phyloP scores from a whole-genome alignment of 1,140 invertebrate genomes.

The Goniozus legneri region DNA sequence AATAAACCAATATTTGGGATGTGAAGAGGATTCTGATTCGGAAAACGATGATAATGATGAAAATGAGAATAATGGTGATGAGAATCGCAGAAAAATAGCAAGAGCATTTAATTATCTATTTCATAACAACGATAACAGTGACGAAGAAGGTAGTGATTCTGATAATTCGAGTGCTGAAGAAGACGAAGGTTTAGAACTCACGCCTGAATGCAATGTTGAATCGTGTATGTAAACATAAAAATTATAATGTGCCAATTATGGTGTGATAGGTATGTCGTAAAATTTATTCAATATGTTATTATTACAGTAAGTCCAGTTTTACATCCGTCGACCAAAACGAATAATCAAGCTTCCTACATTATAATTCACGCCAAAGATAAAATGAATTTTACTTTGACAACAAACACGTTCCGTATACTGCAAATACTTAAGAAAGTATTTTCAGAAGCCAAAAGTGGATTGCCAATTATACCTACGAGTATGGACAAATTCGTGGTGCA shows the following conservation, averaged over 20 bases:
- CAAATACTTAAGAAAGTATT: slow-evolving; percentile 60
- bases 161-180: slow-evolving; percentile 68
- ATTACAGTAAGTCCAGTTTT: slow-evolving; percentile 45
- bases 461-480: slow-evolving; percentile 37
- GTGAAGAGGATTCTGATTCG: slow-evolving; percentile 74
- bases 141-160: slow-evolving; percentile 68
- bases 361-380: slow-evolving; percentile 65
- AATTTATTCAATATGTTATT: slow-evolving; percentile 6
- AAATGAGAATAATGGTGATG: too few species aligned
- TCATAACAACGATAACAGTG: slow-evolving; percentile 73
- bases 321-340: slow-evolving; percentile 48
- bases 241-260: too few species aligned
- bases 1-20: slow-evolving; percentile 43
- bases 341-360: slow-evolving; percentile 63
- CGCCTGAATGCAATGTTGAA: slow-evolving; percentile 31
- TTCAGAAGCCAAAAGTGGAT: slow-evolving; percentile 37
- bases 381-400: slow-evolving; percentile 70
- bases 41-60: slow-evolving; percentile 76
- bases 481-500: slow-evolving; percentile 37
- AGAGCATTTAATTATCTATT: slow-evolving; percentile 73
- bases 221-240: slow-evolving; percentile 25
- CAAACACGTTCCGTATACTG: slow-evolving; percentile 48
- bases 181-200: slow-evolving; percentile 49
- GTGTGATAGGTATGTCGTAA: too few species aligned
- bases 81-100: slow-evolving; percentile 64